Evolutionary conservation across 2,888 invertebrate species (phyloP).

Genomic region (Leptopilina drosophilae): DNA sequence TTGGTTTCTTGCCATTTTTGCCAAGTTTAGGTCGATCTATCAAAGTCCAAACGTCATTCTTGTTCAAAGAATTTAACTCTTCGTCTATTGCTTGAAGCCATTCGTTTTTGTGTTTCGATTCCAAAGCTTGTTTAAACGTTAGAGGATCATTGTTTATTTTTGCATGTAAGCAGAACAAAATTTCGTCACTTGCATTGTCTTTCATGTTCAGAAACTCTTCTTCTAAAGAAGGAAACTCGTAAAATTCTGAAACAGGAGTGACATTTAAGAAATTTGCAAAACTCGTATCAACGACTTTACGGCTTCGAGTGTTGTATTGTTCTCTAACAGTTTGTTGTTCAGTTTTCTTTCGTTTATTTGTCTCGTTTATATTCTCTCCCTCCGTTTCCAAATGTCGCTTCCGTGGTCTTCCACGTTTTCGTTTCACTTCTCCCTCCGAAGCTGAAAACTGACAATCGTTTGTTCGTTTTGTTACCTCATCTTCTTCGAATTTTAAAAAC

Average conservation of each 20-base stretch:
- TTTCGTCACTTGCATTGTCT: no score
- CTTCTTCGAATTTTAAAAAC: not conserved
- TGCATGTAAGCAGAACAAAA: no score
- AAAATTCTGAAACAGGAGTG: no score
- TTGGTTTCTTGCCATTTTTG: not conserved
- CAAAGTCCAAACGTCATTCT: conserved; percentile 13
- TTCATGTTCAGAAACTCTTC: no score
- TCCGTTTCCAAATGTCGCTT: conserved; percentile 36
- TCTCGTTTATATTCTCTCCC: conserved; percentile 5
- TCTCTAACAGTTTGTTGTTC: no score
- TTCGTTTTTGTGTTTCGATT: conserved; percentile 38
- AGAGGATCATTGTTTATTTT: conserved; percentile 2
- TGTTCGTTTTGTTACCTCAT: not conserved
- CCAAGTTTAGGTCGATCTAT: conserved; percentile 15
- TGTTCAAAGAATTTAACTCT: not conserved
- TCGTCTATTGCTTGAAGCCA: conserved; percentile 40
- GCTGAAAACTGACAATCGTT: not conserved
- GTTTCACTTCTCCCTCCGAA: conserved; percentile 4
- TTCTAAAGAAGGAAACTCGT: no score
- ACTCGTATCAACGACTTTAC: no score
- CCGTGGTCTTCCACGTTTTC: conserved; percentile 13
- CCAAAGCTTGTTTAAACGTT: conserved; percentile 18
- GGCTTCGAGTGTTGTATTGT: no score
- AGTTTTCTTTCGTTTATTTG: not conserved
- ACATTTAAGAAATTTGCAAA: no score